Percentiles rank a stretch among this genome's conserved stretches.
Conservation (phyloP, 1,140 invertebrate species). For the Idris sp. region DNA sequence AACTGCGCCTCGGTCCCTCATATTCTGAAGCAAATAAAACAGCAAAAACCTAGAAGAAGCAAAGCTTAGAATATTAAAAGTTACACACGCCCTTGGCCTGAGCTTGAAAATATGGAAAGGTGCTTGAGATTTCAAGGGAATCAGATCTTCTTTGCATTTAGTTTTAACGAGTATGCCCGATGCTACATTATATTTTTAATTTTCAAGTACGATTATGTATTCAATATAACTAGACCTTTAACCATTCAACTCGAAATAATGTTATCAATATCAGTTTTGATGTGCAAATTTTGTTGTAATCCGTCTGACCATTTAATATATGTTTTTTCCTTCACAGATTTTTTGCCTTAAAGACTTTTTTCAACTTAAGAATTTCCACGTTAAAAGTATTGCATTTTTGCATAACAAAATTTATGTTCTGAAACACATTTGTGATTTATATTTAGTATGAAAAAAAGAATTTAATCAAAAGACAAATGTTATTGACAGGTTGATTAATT, state of each 20-base stretch:
- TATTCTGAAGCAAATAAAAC: conserved; percentile 27
- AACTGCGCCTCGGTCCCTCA: conserved; percentile 22
- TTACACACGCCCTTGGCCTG: conserved; percentile 55
- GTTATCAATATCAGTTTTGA: too few species aligned
- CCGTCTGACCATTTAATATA: too few species aligned
- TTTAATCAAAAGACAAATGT: not conserved
- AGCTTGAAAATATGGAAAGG: conserved; percentile 49
- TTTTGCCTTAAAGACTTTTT: too few species aligned
- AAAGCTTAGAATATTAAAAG: conserved; percentile 63
- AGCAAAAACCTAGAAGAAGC: conserved; percentile 55
- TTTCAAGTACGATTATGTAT: conserved; percentile 33
- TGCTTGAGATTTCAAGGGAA: conserved; percentile 60
- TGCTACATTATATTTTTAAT: conserved; percentile 53
- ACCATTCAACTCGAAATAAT: too few species aligned
- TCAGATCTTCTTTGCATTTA: conserved; percentile 61
- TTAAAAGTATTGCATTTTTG: too few species aligned
- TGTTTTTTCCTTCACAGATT: too few species aligned
- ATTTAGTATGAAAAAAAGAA: too few species aligned
- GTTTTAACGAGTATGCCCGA: conserved; percentile 52
- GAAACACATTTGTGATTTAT: too few species aligned
- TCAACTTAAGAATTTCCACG: too few species aligned
- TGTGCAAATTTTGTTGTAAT: too few species aligned
- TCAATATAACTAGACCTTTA: conserved; percentile 35
- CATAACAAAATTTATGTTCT: too few species aligned
- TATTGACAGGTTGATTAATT: not conserved